A percentile compares a stretch with the other conserved stretches of the same genome.
These are phyloP conservation scores for Actinia tenebrosa DNA, from an alignment of 64 coral and sea anemone species.

Conservation along the genomic window DNA sequence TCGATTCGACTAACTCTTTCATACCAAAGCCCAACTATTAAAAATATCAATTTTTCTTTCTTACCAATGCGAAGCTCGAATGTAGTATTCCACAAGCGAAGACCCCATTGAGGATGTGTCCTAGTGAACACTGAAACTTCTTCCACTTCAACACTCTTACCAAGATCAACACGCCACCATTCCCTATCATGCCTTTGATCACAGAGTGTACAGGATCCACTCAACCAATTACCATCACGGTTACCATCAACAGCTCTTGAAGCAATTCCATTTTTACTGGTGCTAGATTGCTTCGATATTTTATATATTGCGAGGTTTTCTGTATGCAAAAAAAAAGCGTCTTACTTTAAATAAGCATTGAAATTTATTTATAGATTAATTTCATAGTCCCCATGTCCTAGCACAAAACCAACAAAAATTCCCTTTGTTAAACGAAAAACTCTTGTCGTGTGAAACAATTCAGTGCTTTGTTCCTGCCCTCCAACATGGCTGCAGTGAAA, in stretches of 20 bases:
- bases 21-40: too few relatives aligned
- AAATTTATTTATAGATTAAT: too few relatives aligned
- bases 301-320: background rate
- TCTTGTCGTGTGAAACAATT: too few relatives aligned
- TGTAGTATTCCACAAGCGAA: background rate
- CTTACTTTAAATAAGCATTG: background rate
- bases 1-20: too few relatives aligned
- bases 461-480: too few relatives aligned
- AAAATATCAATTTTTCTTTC: background rate
- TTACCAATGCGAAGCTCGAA: background rate
- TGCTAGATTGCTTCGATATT: background rate
- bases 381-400: too few relatives aligned
- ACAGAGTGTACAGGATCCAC: background rate
- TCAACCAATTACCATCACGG: background rate
- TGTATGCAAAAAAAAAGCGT: background rate
- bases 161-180: background rate
- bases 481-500: too few relatives aligned
- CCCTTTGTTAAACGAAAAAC: too few relatives aligned
- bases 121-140: background rate
- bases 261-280: background rate
- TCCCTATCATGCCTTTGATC: background rate
- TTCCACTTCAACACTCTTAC: background rate
- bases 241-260: slow-evolving; percentile 11
- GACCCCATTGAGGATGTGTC: background rate
- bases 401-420: too few relatives aligned